phyloP scores from a whole-genome alignment of 1,140 invertebrate species.

The Hetaerina americana region DNA sequence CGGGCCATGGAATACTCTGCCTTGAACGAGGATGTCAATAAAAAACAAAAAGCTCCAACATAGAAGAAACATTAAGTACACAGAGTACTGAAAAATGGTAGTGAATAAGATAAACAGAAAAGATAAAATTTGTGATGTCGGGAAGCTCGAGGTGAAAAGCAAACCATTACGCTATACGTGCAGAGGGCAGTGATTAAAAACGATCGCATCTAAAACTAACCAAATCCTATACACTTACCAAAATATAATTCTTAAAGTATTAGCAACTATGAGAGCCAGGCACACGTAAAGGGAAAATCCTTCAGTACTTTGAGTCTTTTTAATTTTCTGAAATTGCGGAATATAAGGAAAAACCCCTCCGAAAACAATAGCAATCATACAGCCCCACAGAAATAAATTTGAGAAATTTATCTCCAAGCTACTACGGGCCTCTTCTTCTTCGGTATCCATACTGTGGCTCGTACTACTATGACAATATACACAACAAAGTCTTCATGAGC shows the following conservation, averaged over 20 bases:
- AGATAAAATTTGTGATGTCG: no score
- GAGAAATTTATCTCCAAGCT: background rate
- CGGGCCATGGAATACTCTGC: no score
- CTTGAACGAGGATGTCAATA: no score
- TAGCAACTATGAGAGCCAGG: conserved; percentile 84
- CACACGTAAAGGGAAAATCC: conserved; percentile 97
- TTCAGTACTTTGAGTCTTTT: conserved; percentile 74
- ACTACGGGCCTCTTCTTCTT: background rate
- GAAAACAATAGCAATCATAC: conserved; percentile 63
- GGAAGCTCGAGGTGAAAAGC: no score
- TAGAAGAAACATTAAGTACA: no score
- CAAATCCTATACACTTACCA: conserved; percentile 55
- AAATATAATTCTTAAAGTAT: conserved; percentile 92
- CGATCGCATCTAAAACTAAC: no score
- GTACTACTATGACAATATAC: no score
- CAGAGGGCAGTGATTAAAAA: conserved; percentile 6
- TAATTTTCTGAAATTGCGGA: conserved; percentile 89
- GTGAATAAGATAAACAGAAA: no score
- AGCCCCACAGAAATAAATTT: conserved; percentile 9
- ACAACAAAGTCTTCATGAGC: no score
- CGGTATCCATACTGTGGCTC: background rate
- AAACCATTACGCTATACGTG: no score
- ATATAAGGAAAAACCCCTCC: conserved; percentile 80
- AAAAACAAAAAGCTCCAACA: no score
- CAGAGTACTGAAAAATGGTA: no score